These are phyloP conservation scores for Lasioglossum lativentre DNA, from an alignment of 2,888 invertebrate species.

Conservation along the genomic window DNA sequence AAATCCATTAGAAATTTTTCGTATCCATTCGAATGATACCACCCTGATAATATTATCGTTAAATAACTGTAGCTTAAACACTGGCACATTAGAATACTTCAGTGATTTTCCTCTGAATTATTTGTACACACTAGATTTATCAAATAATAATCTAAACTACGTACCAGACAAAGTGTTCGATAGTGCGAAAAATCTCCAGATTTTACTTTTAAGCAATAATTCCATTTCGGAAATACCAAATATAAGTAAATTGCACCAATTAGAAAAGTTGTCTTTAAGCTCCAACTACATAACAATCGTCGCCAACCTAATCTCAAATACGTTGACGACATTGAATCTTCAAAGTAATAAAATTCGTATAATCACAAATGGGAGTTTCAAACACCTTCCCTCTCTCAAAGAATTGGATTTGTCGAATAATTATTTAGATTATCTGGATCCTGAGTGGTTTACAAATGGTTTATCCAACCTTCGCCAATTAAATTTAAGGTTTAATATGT, in stretches of 20 bases:
- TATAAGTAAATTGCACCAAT: accelerated
- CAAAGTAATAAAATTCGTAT: neutral
- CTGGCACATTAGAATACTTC: accelerated
- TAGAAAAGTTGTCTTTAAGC: neutral
- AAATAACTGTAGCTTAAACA: neutral
- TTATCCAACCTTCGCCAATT: neutral
- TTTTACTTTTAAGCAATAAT: neutral
- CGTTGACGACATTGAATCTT: neutral
- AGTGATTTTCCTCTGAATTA: accelerated
- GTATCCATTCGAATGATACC: accelerated
- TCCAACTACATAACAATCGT: neutral
- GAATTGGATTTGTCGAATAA: neutral
- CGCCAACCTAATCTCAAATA: neutral
- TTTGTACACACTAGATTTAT: neutral
- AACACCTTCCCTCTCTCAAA: accelerated
- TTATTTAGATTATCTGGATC: neutral
- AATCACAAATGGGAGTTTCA: neutral
- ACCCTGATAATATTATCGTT: neutral
- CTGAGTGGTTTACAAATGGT: accelerated
- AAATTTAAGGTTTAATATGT: neutral
- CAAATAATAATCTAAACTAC: accelerated
- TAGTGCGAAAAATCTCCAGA: accelerated
- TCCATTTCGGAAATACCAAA: neutral
- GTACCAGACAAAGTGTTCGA: neutral
- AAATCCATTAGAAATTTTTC: accelerated